phyloP scores from a whole-genome alignment of 2,888 invertebrate genomes.

The Alsophila aescularia region DNA sequence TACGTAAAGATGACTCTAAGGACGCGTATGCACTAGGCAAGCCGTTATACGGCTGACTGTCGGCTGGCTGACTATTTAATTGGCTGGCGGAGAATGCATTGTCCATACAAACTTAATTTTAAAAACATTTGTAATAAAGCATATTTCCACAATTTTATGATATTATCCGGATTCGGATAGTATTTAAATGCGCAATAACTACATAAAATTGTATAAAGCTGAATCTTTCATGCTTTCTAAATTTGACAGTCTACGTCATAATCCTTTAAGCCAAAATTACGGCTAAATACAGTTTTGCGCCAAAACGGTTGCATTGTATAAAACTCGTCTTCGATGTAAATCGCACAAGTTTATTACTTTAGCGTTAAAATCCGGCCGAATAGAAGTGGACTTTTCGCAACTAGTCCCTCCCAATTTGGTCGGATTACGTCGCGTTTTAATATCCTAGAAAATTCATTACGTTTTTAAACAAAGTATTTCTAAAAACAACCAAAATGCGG shows the following conservation, averaged over 20 bases:
- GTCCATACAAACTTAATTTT: too few species aligned
- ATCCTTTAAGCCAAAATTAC: neutral
- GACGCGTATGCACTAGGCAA: too few species aligned
- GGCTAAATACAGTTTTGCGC: neutral
- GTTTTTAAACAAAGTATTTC: neutral
- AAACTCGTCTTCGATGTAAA: slow-evolving; percentile 53
- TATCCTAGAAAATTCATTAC: slow-evolving; percentile 5
- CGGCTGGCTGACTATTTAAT: too few species aligned
- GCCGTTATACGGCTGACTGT: too few species aligned
- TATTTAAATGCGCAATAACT: too few species aligned
- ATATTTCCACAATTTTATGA: too few species aligned
- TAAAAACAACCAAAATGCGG: too few species aligned
- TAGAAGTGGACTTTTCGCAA: slow-evolving; percentile 39
- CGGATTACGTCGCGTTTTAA: slow-evolving; percentile 29
- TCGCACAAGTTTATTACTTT: slow-evolving; percentile 75
- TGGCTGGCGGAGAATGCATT: too few species aligned
- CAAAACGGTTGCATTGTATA: neutral
- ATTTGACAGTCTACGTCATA: neutral
- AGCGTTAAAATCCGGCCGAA: slow-evolving; percentile 54
- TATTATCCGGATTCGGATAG: too few species aligned
- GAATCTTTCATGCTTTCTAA: neutral
- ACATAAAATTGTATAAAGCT: too few species aligned
- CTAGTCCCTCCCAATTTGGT: slow-evolving; percentile 46
- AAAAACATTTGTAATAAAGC: too few species aligned
- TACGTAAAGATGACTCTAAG: too few species aligned